Evolutionary conservation across 2,797 vertebrate species (phyloP), one percentile per base, ranked within the genome.

Genomic region (Gambelia wislizenii): DNA sequence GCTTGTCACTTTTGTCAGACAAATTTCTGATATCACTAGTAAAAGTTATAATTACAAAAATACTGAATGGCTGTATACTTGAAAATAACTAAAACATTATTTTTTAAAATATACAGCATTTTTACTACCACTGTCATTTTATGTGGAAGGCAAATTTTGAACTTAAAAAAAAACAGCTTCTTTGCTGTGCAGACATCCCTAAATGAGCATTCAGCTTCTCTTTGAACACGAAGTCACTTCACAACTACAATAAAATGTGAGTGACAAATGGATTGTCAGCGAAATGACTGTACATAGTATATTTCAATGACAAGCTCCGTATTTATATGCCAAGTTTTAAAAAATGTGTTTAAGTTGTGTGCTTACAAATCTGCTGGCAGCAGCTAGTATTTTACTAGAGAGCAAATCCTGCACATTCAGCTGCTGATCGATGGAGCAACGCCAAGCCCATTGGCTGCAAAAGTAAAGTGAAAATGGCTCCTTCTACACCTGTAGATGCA

Each of bases 261-360:
- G 54, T 81, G 90, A 85, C 88, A 87, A 67, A 92, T 36, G 67
- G 81, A 86, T 39, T 90, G 86, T 86, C 87, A 93, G 61, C n/a
- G 67, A 92, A 83, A 9, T 74, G 42, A 74, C 33, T 49, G 8
- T 87, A 54, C 86, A 72, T 86, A 85, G 42, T 52, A 22, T 2
- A 10, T 83, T 84, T 91, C 86, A 64, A 27, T 10, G 52, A 91
- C 22, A 1, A 52, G 2, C 44, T 64, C 52, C 39, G 84, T 85
- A 79, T 0, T 77, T 81, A 80, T 79, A 87, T 64, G 20, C 30
- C 33, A 64, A 61, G 80, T 72, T 52, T 1, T 5, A 33, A 59
- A n/a, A 72, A 36, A 22, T 30, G 10, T 67, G 83, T 12, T 59
- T 14, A 36, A 91, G 47, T 25, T 33, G 14, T 0, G 0, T 6